phyloP scores from a whole-genome alignment of 1,140 invertebrate species.

The Ips nitidus region DNA sequence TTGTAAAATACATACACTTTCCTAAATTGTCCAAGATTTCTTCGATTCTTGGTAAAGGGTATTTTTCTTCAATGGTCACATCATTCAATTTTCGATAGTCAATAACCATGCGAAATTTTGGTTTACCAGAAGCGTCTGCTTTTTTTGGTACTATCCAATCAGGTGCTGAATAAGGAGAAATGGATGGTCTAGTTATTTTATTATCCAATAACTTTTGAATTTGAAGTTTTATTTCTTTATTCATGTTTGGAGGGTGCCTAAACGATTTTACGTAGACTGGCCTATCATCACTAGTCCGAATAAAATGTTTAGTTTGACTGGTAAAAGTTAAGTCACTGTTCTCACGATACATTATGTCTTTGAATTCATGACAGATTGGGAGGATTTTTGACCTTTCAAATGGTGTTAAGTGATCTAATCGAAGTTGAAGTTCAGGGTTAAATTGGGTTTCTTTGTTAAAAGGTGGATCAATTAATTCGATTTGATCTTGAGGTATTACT shows the following conservation, averaged over 20 bases:
- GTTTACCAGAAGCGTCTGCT: conserved; percentile 44
- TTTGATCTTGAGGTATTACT: conserved; percentile 14
- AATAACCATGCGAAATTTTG: conserved; percentile 50
- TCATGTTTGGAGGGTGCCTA: too few relatives aligned
- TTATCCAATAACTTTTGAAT: conserved; percentile 43
- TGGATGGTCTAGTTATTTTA: conserved; percentile 45
- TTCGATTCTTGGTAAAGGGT: conserved; percentile 58
- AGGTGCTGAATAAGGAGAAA: conserved; percentile 45
- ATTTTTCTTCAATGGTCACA: conserved; percentile 53
- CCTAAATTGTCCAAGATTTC: conserved; percentile 55
- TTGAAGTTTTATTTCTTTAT: too few relatives aligned
- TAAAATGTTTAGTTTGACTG: conserved; percentile 23
- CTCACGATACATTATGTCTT: conserved; percentile 21
- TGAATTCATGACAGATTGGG: conserved; percentile 20
- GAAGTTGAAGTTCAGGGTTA: conserved; percentile 9
- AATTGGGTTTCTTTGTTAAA: not conserved
- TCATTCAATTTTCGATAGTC: conserved; percentile 54
- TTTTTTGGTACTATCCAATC: conserved; percentile 51
- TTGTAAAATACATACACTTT: conserved; percentile 53
- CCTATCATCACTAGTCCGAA: conserved; percentile 10
- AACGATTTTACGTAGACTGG: conserved; percentile 3
- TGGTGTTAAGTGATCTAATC: conserved; percentile 9
- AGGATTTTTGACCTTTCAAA: conserved; percentile 19
- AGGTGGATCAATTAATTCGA: conserved; percentile 1
- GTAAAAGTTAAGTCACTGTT: conserved; percentile 21